Evolutionary conservation across 2,113 vertebrate species (phyloP).

Genomic region (Carlito syrichta): DNA sequence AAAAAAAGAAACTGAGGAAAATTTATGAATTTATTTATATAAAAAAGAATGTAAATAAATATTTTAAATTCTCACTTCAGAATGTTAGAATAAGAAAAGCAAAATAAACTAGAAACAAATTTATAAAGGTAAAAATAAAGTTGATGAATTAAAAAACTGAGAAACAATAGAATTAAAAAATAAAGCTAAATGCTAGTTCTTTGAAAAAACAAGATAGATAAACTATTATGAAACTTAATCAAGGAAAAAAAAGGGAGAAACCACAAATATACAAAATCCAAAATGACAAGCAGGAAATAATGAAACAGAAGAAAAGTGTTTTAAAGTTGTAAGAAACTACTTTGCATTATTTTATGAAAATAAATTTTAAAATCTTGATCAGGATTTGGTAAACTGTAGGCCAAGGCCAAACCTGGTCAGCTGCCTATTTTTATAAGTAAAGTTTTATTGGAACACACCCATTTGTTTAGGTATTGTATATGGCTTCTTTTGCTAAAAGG

Average conservation of each 20-base stretch:
- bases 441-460: neutral
- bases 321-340: neutral
- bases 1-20: neutral
- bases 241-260: neutral
- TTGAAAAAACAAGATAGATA: neutral
- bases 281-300: neutral
- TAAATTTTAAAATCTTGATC: neutral
- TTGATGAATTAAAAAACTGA: neutral
- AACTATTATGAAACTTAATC: neutral
- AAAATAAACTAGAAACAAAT: neutral
- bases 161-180: neutral
- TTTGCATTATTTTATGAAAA: slow-evolving; percentile 6
- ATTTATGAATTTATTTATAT: neutral
- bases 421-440: neutral
- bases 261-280: neutral
- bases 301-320: neutral
- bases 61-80: neutral
- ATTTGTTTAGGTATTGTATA: neutral
- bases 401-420: neutral
- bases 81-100: neutral
- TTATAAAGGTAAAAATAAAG: neutral
- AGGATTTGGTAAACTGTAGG: neutral
- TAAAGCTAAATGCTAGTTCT: neutral
- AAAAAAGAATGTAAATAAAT: neutral
- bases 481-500: neutral